Conservation (phyloP, 1,140 invertebrate species). For the Calliopsis andreniformis region DNA sequence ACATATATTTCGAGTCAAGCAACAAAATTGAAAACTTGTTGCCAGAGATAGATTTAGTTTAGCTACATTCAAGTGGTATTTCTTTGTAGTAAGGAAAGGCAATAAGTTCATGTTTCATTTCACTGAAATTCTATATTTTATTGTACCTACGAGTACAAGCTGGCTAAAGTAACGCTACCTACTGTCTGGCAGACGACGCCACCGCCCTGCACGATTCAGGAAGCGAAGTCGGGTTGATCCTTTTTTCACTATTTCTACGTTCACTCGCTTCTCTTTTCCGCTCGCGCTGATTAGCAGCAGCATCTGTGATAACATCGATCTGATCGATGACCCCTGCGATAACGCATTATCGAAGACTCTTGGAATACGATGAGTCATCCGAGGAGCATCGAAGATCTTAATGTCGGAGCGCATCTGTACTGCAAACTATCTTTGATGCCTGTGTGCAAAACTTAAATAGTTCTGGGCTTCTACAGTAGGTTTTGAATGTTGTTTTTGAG, state of each 20-base stretch:
- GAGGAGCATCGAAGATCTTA: conserved; percentile 50
- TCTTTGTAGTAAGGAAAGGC: not conserved
- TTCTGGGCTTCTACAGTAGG: not conserved
- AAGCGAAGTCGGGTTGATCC: conserved; percentile 46
- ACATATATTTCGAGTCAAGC: conserved; percentile 29
- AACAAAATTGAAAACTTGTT: conserved; percentile 16
- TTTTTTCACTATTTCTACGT: conserved; percentile 21
- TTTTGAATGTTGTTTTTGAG: not conserved
- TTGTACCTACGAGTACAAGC: conserved; percentile 1
- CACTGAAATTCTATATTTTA: conserved; percentile 42
- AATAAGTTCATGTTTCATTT: conserved; percentile 34
- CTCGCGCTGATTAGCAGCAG: conserved; percentile 55
- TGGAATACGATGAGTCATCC: conserved; percentile 61
- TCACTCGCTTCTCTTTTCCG: conserved; percentile 36
- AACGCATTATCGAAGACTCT: conserved; percentile 66
- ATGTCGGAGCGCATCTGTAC: conserved; percentile 32
- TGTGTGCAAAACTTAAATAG: conserved; percentile 36
- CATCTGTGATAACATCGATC: conserved; percentile 67
- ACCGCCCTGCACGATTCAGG: conserved; percentile 61
- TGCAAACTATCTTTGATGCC: conserved; percentile 10
- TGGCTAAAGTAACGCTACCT: conserved; percentile 23
- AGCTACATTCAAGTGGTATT: not conserved
- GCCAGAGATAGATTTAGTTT: not conserved
- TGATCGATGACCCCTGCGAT: conserved; percentile 66
- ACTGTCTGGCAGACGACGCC: conserved; percentile 41